Evolutionary conservation across 2,797 vertebrate genomes (phyloP).

Genomic region (Neoniphon sammara): DNA sequence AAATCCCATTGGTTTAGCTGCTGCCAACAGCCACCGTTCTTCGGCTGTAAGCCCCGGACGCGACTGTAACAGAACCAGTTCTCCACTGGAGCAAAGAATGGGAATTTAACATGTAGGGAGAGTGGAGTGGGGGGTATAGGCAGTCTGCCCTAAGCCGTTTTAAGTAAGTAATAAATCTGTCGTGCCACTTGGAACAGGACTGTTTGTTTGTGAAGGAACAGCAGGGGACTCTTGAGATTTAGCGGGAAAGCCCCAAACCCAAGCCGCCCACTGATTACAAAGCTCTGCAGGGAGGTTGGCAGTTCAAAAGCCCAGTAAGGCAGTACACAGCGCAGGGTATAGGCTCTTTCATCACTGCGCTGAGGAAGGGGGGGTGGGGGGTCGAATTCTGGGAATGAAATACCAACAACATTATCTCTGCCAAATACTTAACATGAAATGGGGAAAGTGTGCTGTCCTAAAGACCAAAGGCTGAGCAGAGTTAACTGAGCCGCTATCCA

Average conservation of each 20-base stretch:
- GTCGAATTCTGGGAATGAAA: conserved; percentile 14
- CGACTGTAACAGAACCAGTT: background rate
- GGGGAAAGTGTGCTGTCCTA: conserved; percentile 15
- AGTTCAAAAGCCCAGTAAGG: conserved; percentile 28
- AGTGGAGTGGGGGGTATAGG: background rate
- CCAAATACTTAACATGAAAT: background rate
- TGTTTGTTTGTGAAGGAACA: conserved; percentile 29
- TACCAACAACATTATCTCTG: conserved; percentile 16
- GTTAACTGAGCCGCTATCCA: conserved; percentile 10
- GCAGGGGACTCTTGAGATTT: conserved; percentile 25
- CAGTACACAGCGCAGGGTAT: background rate
- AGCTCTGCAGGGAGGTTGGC: conserved; percentile 33
- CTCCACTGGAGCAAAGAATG: conserved; percentile 12
- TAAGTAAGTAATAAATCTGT: conserved; percentile 37
- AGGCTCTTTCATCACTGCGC: conserved; percentile 23
- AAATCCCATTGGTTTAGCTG: conserved; percentile 3
- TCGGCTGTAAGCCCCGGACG: conserved; percentile 3
- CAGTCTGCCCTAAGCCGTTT: conserved; percentile 19
- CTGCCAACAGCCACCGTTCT: background rate
- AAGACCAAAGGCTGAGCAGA: background rate
- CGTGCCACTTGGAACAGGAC: conserved; percentile 19
- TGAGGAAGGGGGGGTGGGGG: background rate
- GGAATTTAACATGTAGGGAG: conserved; percentile 18
- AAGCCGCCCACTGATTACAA: conserved; percentile 29
- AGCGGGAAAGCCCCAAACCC: conserved; percentile 9